These are phyloP conservation scores for Synanthedon tipuliformis DNA, from an alignment of 2,888 invertebrate genomes.

Conservation along the genomic window DNA sequence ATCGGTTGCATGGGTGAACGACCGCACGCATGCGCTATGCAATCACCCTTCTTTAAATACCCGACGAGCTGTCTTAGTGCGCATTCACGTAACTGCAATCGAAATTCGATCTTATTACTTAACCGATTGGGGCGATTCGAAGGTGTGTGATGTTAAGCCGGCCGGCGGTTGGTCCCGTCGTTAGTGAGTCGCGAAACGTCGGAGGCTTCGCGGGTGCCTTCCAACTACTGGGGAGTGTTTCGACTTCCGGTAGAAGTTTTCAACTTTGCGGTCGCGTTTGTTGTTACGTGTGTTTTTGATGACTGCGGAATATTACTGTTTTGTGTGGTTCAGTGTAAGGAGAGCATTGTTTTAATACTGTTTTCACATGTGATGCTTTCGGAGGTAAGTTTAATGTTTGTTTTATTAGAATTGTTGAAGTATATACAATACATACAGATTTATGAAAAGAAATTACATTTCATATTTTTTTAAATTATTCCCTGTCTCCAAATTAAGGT, in stretches of 20 bases:
- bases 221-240: constrained; percentile 7
- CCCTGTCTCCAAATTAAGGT: too few species aligned
- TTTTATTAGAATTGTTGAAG: too few species aligned
- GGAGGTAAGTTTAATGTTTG: too few species aligned
- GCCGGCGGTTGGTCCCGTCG: constrained; percentile 7
- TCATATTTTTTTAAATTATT: too few species aligned
- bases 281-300: background rate
- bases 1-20: constrained; percentile 51
- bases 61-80: constrained; percentile 53
- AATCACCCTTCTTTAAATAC: constrained; percentile 32
- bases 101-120: constrained; percentile 67
- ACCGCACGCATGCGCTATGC: constrained; percentile 48
- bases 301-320: too few species aligned
- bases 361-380: too few species aligned
- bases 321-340: too few species aligned
- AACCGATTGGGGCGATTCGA: constrained; percentile 51
- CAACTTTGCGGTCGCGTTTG: constrained; percentile 2
- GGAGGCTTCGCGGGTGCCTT: constrained; percentile 29
- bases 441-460: too few species aligned
- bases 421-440: too few species aligned
- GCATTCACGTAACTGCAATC: constrained; percentile 55
- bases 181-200: constrained; percentile 40
- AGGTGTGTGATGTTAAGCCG: constrained; percentile 24
- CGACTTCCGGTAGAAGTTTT: constrained; percentile 11
- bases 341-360: too few species aligned